phyloP scores from a whole-genome alignment of 2,888 invertebrate genomes.

The Diploptera punctata region DNA sequence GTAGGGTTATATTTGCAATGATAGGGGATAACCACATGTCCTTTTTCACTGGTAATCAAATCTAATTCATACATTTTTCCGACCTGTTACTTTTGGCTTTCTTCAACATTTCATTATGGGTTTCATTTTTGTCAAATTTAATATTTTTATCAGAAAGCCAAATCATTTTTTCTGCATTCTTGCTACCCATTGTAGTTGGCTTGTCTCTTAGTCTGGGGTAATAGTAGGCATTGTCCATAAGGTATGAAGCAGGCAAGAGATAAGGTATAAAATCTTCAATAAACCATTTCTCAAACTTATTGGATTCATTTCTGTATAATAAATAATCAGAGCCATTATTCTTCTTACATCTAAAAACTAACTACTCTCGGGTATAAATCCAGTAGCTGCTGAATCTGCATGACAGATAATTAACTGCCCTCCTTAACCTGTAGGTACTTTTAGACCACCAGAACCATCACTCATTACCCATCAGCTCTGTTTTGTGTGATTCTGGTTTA shows the following conservation, averaged over 20 bases:
- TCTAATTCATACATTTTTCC: neutral
- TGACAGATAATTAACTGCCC: too few relatives aligned
- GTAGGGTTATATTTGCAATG: neutral
- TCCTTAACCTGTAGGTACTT: too few relatives aligned
- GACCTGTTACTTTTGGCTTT: neutral
- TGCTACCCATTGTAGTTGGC: neutral
- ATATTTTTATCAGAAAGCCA: neutral
- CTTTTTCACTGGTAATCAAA: neutral
- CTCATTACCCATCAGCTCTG: neutral
- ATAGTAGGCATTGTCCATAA: neutral
- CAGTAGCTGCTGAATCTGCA: too few relatives aligned
- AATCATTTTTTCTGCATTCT: too few relatives aligned
- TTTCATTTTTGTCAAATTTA: neutral
- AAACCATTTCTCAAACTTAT: neutral
- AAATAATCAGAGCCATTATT: neutral
- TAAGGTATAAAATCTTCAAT: neutral
- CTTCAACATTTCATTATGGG: neutral
- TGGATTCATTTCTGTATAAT: neutral
- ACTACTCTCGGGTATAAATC: neutral
- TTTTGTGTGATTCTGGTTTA: neutral
- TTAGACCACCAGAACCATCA: too few relatives aligned
- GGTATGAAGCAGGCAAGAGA: neutral
- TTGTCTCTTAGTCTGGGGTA: neutral
- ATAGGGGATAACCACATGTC: neutral
- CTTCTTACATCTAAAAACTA: neutral